Evolutionary conservation across 2,113 vertebrate species (phyloP).

Genomic region (Brachypodius melanocephalos): DNA sequence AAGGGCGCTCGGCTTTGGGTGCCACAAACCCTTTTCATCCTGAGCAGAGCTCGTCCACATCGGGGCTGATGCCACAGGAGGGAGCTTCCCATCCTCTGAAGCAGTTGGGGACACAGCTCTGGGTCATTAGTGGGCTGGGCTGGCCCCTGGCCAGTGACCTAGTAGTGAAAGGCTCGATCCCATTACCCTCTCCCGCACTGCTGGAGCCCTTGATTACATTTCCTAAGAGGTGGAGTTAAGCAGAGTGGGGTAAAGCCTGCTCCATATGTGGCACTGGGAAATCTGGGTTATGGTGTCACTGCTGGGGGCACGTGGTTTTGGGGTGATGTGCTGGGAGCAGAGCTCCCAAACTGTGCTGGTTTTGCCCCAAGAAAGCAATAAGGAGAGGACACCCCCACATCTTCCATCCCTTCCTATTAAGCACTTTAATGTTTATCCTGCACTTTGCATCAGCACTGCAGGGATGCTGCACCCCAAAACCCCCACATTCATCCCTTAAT

Average conservation of each 20-base stretch:
- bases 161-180: conserved; percentile 59
- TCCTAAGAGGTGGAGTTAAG: conserved; percentile 16
- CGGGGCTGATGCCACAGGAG: accelerated
- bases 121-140: background rate
- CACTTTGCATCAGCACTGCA: background rate
- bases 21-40: background rate
- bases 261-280: background rate
- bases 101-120: background rate
- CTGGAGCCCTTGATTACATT: conserved; percentile 50
- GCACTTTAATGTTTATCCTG: background rate
- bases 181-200: conserved; percentile 5
- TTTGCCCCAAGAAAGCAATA: background rate
- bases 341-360: background rate
- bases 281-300: conserved; percentile 50
- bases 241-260: background rate
- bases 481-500: background rate
- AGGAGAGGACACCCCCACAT: accelerated
- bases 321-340: background rate
- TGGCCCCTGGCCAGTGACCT: conserved; percentile 50
- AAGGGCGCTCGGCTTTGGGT: background rate
- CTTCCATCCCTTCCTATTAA: background rate
- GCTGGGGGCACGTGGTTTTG: accelerated
- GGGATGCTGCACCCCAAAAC: background rate
- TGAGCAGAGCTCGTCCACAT: background rate
- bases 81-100: background rate